Percentiles rank a stretch among this genome's conserved stretches.
Conservation (phyloP, 2,888 invertebrate species). For the Amphipoea lucens region DNA sequence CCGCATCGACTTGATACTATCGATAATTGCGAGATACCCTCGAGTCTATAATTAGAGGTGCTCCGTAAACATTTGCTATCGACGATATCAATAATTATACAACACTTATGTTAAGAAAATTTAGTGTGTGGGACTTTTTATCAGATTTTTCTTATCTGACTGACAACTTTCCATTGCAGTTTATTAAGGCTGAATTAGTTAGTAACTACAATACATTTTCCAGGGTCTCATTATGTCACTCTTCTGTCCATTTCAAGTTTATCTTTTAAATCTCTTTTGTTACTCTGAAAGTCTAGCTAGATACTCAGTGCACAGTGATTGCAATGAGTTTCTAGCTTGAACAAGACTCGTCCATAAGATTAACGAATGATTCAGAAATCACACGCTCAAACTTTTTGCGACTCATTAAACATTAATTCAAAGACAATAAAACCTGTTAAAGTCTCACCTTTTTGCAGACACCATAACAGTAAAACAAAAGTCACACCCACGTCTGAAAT, state of each 20-base stretch:
- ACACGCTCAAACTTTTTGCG: conserved; percentile 22
- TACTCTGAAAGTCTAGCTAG: background rate
- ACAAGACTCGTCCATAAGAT: conserved; percentile 4
- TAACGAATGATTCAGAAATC: conserved; percentile 36
- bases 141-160: conserved; percentile 10
- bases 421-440: conserved; percentile 48
- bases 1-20: conserved; percentile 66
- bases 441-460: conserved; percentile 50
- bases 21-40: conserved; percentile 68
- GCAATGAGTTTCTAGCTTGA: background rate
- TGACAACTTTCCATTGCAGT: conserved; percentile 1
- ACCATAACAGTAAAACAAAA: conserved; percentile 47
- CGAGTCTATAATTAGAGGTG: conserved; percentile 65
- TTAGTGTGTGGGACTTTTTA: conserved; percentile 1
- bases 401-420: conserved; percentile 35
- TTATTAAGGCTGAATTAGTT: background rate
- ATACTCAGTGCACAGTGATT: background rate
- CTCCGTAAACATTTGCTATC: conserved; percentile 58
- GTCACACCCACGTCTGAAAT: conserved; percentile 61
- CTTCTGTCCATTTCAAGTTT: background rate
- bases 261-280: background rate
- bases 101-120: conserved; percentile 32
- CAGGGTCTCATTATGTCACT: background rate
- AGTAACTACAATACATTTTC: background rate
- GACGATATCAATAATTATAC: conserved; percentile 48